Percentiles rank a stretch among this genome's conserved stretches.
These are phyloP conservation scores for Aphaenogaster rudis DNA, from an alignment of 1,140 invertebrate genomes.

Conservation along the genomic window DNA sequence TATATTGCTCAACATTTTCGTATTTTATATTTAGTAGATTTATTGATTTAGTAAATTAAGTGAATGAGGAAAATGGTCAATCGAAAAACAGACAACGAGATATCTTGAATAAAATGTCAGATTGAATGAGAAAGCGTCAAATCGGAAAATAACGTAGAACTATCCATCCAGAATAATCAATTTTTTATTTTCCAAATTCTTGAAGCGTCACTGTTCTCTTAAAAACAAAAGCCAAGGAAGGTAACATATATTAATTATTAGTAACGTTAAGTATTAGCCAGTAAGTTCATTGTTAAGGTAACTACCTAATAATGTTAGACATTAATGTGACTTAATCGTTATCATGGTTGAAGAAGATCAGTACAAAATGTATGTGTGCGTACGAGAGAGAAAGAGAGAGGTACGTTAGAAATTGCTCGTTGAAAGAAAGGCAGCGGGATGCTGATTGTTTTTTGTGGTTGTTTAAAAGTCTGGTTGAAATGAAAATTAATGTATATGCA, in stretches of 20 bases:
- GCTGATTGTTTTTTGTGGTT: conserved; percentile 33
- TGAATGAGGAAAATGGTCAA: neutral
- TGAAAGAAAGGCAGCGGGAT: neutral
- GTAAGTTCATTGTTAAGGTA: conserved; percentile 42
- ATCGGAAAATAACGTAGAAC: neutral
- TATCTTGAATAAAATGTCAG: conserved; percentile 19
- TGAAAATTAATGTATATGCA: conserved; percentile 19
- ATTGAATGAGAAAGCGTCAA: conserved; percentile 11
- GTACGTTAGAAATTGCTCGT: conserved; percentile 33
- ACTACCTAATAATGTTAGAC: conserved; percentile 50
- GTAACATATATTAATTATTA: conserved; percentile 18
- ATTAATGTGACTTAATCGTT: conserved; percentile 54
- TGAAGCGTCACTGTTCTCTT: neutral
- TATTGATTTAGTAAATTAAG: neutral
- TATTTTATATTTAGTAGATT: neutral
- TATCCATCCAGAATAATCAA: conserved; percentile 10
- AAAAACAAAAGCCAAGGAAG: neutral
- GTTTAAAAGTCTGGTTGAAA: conserved; percentile 22
- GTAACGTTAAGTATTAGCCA: neutral
- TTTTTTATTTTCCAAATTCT: neutral
- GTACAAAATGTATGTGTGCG: conserved; percentile 40
- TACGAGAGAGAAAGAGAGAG: neutral
- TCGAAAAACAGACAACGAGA: neutral
- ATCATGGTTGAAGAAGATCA: conserved; percentile 28
- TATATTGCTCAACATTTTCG: neutral